phyloP scores from a whole-genome alignment of 2,797 vertebrate species.

The Ceyx erithaca region DNA sequence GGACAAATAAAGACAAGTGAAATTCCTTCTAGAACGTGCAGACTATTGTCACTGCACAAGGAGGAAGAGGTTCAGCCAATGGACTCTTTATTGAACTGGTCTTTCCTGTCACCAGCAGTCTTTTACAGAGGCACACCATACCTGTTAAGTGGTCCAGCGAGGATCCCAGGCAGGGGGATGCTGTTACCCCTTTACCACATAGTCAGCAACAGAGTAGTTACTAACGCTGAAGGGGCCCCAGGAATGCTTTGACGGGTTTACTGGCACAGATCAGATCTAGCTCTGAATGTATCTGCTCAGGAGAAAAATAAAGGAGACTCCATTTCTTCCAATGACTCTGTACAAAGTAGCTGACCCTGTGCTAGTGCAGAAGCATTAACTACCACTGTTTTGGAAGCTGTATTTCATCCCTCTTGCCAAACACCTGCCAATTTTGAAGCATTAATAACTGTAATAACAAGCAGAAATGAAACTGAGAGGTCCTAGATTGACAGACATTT shows the following conservation, averaged over 20 bases:
- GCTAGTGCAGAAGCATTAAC: background rate
- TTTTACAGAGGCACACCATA: accelerated
- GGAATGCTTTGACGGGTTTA: background rate
- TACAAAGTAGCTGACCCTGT: background rate
- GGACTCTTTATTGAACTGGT: background rate
- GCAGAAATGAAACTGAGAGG: slow-evolving; percentile 9
- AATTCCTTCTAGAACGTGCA: background rate
- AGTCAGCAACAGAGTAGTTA: background rate
- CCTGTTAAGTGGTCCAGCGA: background rate
- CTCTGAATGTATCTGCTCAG: background rate
- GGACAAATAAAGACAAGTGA: background rate
- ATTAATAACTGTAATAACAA: slow-evolving; percentile 55
- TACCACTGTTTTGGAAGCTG: background rate
- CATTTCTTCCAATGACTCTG: background rate
- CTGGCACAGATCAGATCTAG: background rate
- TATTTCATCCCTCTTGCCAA: slow-evolving; percentile 20
- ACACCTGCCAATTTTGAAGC: slow-evolving; percentile 6
- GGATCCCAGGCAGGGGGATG: background rate
- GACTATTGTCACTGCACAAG: background rate
- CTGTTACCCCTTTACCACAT: background rate
- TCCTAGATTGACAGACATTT: slow-evolving; percentile 12
- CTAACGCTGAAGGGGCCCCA: background rate
- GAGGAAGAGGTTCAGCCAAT: background rate
- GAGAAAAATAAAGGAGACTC: background rate
- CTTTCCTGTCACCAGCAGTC: accelerated